Base-by-base conservation (phyloP, 64 coral and sea anemone genomes). In the Hydrozoanthus tunicans region DNA sequence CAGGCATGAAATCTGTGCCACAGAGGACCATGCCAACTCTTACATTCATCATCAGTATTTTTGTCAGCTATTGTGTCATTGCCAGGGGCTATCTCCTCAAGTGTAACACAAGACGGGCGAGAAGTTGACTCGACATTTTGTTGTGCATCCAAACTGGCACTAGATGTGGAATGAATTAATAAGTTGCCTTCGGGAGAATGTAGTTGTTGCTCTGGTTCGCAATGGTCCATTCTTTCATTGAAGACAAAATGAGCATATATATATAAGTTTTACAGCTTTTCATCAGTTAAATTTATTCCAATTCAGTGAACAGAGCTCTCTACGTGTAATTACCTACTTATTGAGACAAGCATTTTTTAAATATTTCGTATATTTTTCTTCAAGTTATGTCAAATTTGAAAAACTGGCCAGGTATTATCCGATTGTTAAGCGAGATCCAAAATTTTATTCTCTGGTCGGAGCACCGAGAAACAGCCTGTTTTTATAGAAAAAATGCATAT, bases 41-140 rank as follows among this genome's bases (percentile, higher is more conserved):
- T 86, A 69, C 20, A 84, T 6, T 52, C 9, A 60, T 9, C 70
- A 61, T 64, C 79, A 11, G 25, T 80, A 88, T 62, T 3, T 88
- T 88, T 85, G 68, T 72, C 66, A 63, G 90, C 86, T 78, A 97
- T 97, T 5, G 81, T 94, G 77, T 94, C 77, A 63, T 85, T 89
- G 32, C 66, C 57, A 14, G 95, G 95, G 25, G 95, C 95, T 78
- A 97, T 94, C 83, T 97, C 95, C 66, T 94, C 92, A 70, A 97
- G 53, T 13, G 95, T 94, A 52, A 97, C 89, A 56, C 61, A 58
- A 11, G 92, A 94, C 51, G 92, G 84, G 17, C 58, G 25, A 14
- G 59, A 80, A 53, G 61, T 62, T 70, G 79, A 56, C 2, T 66
- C 58, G 70, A 14, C 70, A 53, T 13, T 23, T 59, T 70, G 53